These are phyloP conservation scores for Flexamia atlantica DNA, from an alignment of 2,888 invertebrate species.

Conservation along the genomic window DNA sequence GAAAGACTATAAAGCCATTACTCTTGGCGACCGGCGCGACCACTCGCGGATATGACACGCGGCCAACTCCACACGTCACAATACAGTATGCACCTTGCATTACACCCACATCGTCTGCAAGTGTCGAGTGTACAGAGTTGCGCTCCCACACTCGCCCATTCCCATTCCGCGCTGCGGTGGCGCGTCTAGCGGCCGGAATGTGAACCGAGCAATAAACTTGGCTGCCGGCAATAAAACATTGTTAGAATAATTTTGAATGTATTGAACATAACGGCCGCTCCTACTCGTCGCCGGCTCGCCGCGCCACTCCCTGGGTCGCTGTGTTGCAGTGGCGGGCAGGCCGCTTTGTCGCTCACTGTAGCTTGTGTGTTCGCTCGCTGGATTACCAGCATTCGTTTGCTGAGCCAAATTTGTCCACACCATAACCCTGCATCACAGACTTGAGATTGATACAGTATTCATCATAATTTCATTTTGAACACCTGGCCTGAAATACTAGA, in stretches of 20 bases:
- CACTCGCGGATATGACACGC: too few species aligned
- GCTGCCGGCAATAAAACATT: slow-evolving; percentile 55
- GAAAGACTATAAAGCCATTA: too few species aligned
- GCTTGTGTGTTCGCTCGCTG: too few species aligned
- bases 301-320: not conserved
- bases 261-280: slow-evolving; percentile 50
- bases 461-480: too few species aligned
- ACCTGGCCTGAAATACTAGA: too few species aligned
- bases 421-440: too few species aligned
- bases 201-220: slow-evolving; percentile 47
- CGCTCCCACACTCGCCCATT: not conserved
- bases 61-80: too few species aligned
- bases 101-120: not conserved
- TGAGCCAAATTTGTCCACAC: too few species aligned
- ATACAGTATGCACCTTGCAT: not conserved
- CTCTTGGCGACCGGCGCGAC: too few species aligned
- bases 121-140: not conserved
- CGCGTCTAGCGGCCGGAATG: slow-evolving; percentile 26
- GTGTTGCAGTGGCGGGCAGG: not conserved
- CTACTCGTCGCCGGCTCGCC: not conserved
- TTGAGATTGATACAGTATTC: too few species aligned
- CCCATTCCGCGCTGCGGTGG: not conserved
- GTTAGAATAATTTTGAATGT: slow-evolving; percentile 65
- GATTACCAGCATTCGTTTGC: too few species aligned
- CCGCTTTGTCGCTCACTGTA: too few species aligned